Evolutionary conservation across 2,113 vertebrate species (phyloP), one percentile per base, ranked within the genome.

Genomic region (Trinectes maculatus): DNA sequence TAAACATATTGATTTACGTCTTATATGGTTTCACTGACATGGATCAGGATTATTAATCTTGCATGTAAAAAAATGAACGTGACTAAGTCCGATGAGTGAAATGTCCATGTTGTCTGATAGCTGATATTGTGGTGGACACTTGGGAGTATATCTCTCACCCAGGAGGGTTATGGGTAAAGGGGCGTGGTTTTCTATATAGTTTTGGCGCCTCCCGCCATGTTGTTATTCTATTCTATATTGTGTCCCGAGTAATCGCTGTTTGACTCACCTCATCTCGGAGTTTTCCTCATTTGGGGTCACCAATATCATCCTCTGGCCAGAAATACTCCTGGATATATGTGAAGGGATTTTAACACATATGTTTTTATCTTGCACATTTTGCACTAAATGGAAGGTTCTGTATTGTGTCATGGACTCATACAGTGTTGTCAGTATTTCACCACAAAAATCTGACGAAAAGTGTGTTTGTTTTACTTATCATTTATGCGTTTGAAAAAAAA

Each of bases 21-120:
- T n/a, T n/a, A 78, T 79, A 70, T 73, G 82, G 61, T 68, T 85
- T 82, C 25, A 79, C 61, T 88, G 67, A 48, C 42, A 65, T 69
- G 36, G 44, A 77, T 74, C 49, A 49, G n/a, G 69, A 60, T 73
- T 80, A 78, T 82, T 83, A 72, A 85, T 82, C 33, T 46, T 82
- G 55, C 61, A 63, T 80, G 55, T 86, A 71, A 82, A 79, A n/a
- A 68, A 78, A 75, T 68, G 52, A 83, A 74, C 47, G 15, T 71
- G 68, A 80, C 31, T 11, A 22, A 5, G n/a, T 57, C 51, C 56
- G 56, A 3, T 76, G 65, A 62, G 47, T 34, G 39, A 83, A 78
- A 63, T 54, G 67, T 61, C 68, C 52, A n/a, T n/a, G n/a, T n/a
- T n/a, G n/a, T n/a, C n/a, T n/a, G n/a, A n/a, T n/a, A n/a, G n/a